Base-by-base conservation (phyloP, 2,113 vertebrate species). In the Thunnus thynnus region DNA sequence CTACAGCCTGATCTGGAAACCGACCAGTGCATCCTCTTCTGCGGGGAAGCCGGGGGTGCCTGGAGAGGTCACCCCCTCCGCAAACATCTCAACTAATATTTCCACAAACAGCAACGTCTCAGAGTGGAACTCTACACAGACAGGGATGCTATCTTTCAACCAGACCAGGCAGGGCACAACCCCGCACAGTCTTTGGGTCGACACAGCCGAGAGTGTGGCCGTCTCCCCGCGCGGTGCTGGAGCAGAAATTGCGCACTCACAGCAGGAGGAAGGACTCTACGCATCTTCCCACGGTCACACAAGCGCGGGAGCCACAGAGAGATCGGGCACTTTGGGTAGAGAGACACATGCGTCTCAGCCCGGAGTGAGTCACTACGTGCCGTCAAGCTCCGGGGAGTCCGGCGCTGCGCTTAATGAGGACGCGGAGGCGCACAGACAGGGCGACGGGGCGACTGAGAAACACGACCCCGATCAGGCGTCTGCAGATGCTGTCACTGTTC, bases 1-100 rank as follows among this genome's bases (percentile, higher is more conserved):
- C 90, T 99, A 99, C 94, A 99, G 98, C 90, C 94, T 99, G 80
- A 97, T 99, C 91, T 99, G 98, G 98, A 97, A 98, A 88, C 98
- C 98, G 13, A 96, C 96, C 70, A 89, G 91, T 54, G 56, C 87
- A 66, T 92, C 88, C 81, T 89, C 90, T 25, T 75, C 85, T 22
- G 61, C 67, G 73, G 86, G 83, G 63, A 94, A 91, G 80, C 88
- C 83, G 4, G 90, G 73, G 51, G 72, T 70, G 58, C 68, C 79
- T 2, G 90, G 56, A 32, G 90, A 60, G 65, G 89, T 92, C 86
- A 86, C 83, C 79, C 74, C 85, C 60, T 72, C 76, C 47, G 74
- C 86, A 0, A 94, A 93, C 93, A 89, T 89, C 83, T 91, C 91
- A 54, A 77, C 84, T 2, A 91, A 92, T 47, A 50, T 77, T 13